phyloP scores from a whole-genome alignment of 1,140 invertebrate species.

The Drosophila subobscura region DNA sequence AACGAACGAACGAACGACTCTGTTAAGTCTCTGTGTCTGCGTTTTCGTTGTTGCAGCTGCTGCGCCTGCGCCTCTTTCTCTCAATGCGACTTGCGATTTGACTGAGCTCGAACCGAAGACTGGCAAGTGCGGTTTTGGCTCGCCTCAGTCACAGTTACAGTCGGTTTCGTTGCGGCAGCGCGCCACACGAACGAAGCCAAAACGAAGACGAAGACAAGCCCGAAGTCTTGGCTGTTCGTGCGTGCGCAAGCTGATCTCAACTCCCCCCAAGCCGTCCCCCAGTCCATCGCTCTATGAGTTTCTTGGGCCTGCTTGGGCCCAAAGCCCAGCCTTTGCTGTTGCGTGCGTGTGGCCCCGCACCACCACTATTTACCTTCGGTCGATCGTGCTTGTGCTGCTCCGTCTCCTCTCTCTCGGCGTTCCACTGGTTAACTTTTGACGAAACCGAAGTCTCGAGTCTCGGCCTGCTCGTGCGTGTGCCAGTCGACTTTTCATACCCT shows the following conservation, averaged over 20 bases:
- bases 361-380: no score
- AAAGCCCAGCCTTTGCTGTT: not conserved
- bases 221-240: constrained; percentile 22
- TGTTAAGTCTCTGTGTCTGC: not conserved
- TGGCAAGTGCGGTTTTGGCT: constrained; percentile 40
- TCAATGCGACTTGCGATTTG: constrained; percentile 45
- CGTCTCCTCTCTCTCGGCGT: no score
- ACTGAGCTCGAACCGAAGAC: constrained; percentile 67
- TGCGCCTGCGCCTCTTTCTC: constrained; percentile 8
- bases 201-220: constrained; percentile 1
- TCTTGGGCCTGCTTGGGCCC: not conserved
- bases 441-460: no score
- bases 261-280: not conserved
- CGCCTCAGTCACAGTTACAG: constrained; percentile 4
- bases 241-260: not conserved
- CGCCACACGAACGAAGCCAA: not conserved
- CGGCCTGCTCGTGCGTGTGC: not conserved
- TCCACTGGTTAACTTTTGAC: no score
- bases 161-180: not conserved
- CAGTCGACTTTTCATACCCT: not conserved
- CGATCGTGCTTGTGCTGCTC: no score
- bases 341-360: no score
- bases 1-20: constrained; percentile 1
- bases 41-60: constrained; percentile 5
- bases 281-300: no score